Base-by-base conservation (phyloP, 2,888 invertebrate species). In the Brachynemurus nebulosus region DNA sequence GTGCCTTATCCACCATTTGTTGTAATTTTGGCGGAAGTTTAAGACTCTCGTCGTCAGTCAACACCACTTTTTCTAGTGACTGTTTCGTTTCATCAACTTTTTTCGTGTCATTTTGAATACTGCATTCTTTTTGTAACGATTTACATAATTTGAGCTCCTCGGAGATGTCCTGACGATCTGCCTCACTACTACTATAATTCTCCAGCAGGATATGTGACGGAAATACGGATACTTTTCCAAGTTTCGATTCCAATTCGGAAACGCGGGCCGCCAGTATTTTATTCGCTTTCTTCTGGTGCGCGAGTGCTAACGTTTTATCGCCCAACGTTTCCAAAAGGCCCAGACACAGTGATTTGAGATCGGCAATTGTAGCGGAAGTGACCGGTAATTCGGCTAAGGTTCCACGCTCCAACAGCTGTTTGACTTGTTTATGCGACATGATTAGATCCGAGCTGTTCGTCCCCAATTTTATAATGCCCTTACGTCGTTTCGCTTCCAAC, bases 271-370 rank as follows among this genome's bases (percentile, higher is more conserved):
- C 89, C 45, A 90, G 65, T 52, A 89, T 84, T 65, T 84, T 80
- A 83, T 90, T 91, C 4, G 89, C 82, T 65, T 86, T 85, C 55
- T 84, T 77, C 55, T 89, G 89, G 65, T 90, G 90, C 49, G 79
- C 78, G 20, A 90, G 63, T 1, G 88, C 88, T 46, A 86, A 69
- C 40, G 81, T 83, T 65, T 90, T 90, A 59, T 91, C 90, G 62
- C 84, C 86, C 27, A 90, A 67, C 38, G 86, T 78, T 59, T 91
- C 90, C 54, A 90, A 69, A 30, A 91, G 65, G 5, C 86, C 86
- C 42, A 80, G 67, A 51, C 86, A 83, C 14, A 90, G 64, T 2
- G 82, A 80, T 55, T 82, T 81, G 35, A 89, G 66, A 62, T 90
- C 89, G 11, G 77, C 70, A 49, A 82, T 72, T 2, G 83, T 82